These are phyloP conservation scores for Diplogasteroides magnus DNA, from an alignment of 1,140 invertebrate species.

Conservation along the genomic window DNA sequence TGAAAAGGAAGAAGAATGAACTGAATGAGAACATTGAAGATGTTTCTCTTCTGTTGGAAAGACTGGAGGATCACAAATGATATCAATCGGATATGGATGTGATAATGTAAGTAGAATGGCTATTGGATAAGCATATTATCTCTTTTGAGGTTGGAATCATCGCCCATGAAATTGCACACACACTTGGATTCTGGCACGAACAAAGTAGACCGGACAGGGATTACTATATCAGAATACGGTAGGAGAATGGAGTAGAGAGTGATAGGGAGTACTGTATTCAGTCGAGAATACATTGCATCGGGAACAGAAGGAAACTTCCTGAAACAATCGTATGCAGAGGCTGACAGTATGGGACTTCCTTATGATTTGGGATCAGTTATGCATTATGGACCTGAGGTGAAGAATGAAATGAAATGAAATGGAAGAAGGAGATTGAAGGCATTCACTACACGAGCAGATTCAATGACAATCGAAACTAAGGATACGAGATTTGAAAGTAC, in stretches of 20 bases:
- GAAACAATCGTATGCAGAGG: slow-evolving; percentile 41
- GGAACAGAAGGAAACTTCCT: slow-evolving; percentile 50
- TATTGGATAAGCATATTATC: background rate
- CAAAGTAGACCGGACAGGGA: slow-evolving; percentile 58
- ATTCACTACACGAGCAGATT: slow-evolving; percentile 52
- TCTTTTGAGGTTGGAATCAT: slow-evolving; percentile 51
- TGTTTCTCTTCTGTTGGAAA: slow-evolving; percentile 35
- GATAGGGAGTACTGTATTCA: background rate
- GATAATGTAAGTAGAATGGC: background rate
- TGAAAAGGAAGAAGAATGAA: background rate
- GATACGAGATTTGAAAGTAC: slow-evolving; percentile 52
- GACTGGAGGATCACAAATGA: slow-evolving; percentile 33
- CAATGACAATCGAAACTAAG: slow-evolving; percentile 47
- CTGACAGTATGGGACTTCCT: slow-evolving; percentile 51
- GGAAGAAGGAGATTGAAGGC: slow-evolving; percentile 27
- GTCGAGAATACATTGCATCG: slow-evolving; percentile 45
- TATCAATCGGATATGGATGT: slow-evolving; percentile 39
- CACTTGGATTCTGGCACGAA: slow-evolving; percentile 59
- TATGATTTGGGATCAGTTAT: slow-evolving; percentile 56
- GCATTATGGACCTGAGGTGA: slow-evolving; percentile 51
- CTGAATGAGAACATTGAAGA: slow-evolving; percentile 2
- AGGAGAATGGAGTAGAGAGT: background rate
- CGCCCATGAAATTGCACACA: slow-evolving; percentile 60
- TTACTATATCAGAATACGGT: slow-evolving; percentile 46
- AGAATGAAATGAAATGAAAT: too few species aligned